These are phyloP conservation scores for Prosopocoilus inquinatus DNA, from an alignment of 2,888 invertebrate genomes.

Conservation along the genomic window DNA sequence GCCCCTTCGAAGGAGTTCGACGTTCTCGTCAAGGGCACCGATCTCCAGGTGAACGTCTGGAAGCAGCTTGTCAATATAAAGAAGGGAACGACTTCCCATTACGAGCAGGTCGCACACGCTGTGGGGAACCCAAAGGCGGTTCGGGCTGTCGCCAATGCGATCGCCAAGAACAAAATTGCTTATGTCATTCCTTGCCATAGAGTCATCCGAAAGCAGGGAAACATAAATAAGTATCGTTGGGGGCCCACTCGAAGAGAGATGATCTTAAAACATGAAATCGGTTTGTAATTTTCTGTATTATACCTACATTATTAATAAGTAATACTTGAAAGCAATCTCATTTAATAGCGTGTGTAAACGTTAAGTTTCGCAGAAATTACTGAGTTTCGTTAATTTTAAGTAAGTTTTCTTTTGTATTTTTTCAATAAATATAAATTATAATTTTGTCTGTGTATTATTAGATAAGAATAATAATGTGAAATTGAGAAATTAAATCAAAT, in stretches of 20 bases:
- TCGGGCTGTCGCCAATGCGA: conserved; percentile 45
- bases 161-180: conserved; percentile 43
- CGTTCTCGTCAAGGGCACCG: conserved; percentile 39
- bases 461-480: no score
- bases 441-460: no score
- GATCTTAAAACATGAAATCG: conserved; percentile 39
- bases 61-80: conserved; percentile 38
- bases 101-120: conserved; percentile 40
- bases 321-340: no score
- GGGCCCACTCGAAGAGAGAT: conserved; percentile 39
- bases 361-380: no score
- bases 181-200: conserved; percentile 47
- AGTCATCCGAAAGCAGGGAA: conserved; percentile 42
- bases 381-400: no score
- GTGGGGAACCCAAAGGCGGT: conserved; percentile 43
- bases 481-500: no score
- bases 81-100: conserved; percentile 40
- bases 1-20: conserved; percentile 19
- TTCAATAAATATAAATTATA: no score
- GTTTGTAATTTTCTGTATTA: background rate
- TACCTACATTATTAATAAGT: no score
- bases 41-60: conserved; percentile 44
- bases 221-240: conserved; percentile 40
- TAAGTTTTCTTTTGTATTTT: no score
- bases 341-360: no score